A percentile compares a stretch with the other conserved stretches of the same genome.
These are phyloP conservation scores for Perdix hodgsoniae DNA, from an alignment of 2,797 vertebrate species.

Conservation along the genomic window DNA sequence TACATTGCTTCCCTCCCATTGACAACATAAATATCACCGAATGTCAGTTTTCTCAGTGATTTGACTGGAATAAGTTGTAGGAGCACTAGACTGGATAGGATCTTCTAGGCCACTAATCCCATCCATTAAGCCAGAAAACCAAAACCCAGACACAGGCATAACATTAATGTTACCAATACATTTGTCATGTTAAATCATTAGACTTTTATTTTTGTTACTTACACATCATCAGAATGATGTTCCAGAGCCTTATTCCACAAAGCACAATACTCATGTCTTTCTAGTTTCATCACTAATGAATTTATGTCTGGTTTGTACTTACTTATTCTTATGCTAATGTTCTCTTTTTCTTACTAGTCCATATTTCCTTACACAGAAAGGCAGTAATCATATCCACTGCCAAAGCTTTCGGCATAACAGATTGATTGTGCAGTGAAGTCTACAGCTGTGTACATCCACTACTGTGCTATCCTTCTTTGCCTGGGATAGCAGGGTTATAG, in stretches of 20 bases:
- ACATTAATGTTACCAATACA: background rate
- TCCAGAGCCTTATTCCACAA: background rate
- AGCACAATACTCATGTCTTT: background rate
- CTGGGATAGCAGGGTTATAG: background rate
- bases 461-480: background rate
- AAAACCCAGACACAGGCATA: background rate
- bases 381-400: background rate
- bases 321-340: background rate
- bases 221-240: background rate
- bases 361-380: conserved; percentile 5
- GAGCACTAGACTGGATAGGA: background rate
- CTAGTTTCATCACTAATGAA: background rate
- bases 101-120: background rate
- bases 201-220: background rate
- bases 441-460: background rate
- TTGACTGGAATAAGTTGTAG: background rate
- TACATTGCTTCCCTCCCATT: background rate
- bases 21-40: background rate
- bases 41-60: background rate
- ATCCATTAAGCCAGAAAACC: background rate
- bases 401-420: background rate
- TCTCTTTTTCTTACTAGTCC: background rate
- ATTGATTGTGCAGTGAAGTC: background rate
- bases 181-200: background rate
- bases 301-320: background rate